Conservation (phyloP, 2,888 invertebrate genomes). For the Ametastegia equiseti region DNA sequence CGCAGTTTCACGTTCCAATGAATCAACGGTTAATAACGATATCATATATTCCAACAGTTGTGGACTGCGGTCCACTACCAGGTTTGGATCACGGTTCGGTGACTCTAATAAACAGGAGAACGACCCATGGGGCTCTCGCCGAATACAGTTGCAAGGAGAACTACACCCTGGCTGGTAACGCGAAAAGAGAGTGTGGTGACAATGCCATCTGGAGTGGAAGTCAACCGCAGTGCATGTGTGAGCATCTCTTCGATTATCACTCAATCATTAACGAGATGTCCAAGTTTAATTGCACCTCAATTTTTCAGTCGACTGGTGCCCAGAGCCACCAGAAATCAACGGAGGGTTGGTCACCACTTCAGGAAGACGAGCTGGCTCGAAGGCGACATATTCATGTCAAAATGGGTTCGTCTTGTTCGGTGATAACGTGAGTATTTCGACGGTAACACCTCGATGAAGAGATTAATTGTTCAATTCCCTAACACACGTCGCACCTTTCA, state of each 20-base stretch:
- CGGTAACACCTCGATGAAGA: not conserved
- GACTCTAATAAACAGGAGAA: slow-evolving; percentile 82
- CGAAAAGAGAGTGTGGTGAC: slow-evolving; percentile 84
- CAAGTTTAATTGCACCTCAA: not conserved
- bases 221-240: slow-evolving; percentile 87
- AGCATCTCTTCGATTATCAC: slow-evolving; percentile 56
- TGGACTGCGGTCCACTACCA: slow-evolving; percentile 86
- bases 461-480: slow-evolving; percentile 39
- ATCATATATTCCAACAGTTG: slow-evolving; percentile 81
- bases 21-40: slow-evolving; percentile 14
- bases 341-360: slow-evolving; percentile 86
- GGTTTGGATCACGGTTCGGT: slow-evolving; percentile 86
- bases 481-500: not conserved
- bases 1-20: not conserved
- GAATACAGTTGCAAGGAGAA: slow-evolving; percentile 89
- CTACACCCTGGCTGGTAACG: slow-evolving; percentile 88
- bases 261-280: not conserved
- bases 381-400: slow-evolving; percentile 89
- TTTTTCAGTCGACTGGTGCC: slow-evolving; percentile 86
- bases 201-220: slow-evolving; percentile 88
- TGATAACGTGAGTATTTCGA: slow-evolving; percentile 81
- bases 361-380: slow-evolving; percentile 88
- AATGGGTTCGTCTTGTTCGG: slow-evolving; percentile 91
- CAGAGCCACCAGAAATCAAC: slow-evolving; percentile 87
- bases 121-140: slow-evolving; percentile 88